Evolutionary conservation across 2,113 vertebrate genomes (phyloP), one percentile per base, ranked within the genome.

Genomic region (Noturus placidus): DNA sequence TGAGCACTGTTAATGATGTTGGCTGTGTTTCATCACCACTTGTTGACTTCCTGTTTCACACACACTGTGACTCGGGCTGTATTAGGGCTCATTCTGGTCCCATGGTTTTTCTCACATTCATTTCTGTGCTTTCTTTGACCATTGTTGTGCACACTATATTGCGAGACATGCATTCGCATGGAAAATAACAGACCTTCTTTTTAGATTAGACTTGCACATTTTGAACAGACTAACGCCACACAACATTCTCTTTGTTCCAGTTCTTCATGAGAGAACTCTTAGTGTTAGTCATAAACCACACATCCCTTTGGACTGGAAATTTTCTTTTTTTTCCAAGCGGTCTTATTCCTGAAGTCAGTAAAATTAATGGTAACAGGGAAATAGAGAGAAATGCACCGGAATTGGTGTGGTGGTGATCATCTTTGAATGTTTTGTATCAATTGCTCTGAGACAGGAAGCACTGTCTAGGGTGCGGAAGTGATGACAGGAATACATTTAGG

Each of bases 221-320:
- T 81, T 65, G 79, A 38, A 67, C 42, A 67, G 42, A 6, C 30
- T 42, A 70, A 56, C 11, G n/a, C 63, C 65, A 69, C 50, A 74
- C 67, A 83, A 74, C n/a, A 27, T 74, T n/a, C n/a, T 35, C 56
- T 76, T 87, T 87, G 69, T 83, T 83, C 19, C 11, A 76, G 38
- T 35, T 61, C 33, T 76, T 76, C n/a, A 76, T 50, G 38, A 67
- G 38, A 82, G 35, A 61, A 59, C 9, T 82, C 79, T 57, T 17
- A 5, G 15, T 10, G 15, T 81, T 56, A 54, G 42, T 52, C 52
- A 59, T n/a, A 14, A 20, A 83, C 78, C 65, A 42, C 17, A 70
- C 6, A 2, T 22, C 20, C 13, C 5, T 69, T 86, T 70, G 25
- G 59, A 33, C 46, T 27, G 14, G 61, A 19, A 59, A 20, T 25